Conservation (phyloP, 2,113 vertebrate genomes). For the Hemiscyllium ocellatum region DNA sequence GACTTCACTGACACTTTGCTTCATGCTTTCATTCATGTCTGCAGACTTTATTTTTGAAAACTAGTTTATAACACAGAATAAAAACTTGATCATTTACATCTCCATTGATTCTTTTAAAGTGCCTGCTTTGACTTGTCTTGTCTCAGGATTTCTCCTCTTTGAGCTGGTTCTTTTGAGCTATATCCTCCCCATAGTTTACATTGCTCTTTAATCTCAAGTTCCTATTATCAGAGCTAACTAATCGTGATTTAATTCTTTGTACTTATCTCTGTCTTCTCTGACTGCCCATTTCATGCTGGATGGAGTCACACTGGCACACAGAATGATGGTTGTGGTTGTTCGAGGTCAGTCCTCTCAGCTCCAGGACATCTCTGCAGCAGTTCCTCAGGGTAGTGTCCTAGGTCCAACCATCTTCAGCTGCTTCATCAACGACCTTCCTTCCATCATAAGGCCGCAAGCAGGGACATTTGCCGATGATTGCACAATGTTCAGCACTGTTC, state of each 20-base stretch:
- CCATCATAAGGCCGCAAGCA: too few relatives aligned
- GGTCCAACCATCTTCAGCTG: too few relatives aligned
- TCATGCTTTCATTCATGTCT: not conserved
- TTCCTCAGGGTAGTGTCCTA: too few relatives aligned
- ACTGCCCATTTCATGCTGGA: not conserved
- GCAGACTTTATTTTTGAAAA: not conserved
- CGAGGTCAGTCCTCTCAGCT: too few relatives aligned
- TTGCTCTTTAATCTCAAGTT: not conserved
- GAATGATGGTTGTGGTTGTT: too few relatives aligned
- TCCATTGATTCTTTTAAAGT: not conserved
- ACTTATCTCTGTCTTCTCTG: not conserved
- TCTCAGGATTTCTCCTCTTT: not conserved
- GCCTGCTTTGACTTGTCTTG: not conserved
- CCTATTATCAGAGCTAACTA: not conserved
- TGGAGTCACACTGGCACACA: too few relatives aligned
- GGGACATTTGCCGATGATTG: too few relatives aligned
- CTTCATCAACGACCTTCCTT: too few relatives aligned
- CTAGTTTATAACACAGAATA: not conserved
- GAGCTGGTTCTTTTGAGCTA: not conserved
- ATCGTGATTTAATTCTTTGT: not conserved
- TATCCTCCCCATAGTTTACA: not conserved
- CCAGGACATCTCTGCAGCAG: too few relatives aligned
- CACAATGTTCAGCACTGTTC: too few relatives aligned
- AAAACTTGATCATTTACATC: not conserved
- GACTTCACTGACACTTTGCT: not conserved